Evolutionary conservation across 2,888 invertebrate species (phyloP).

Genomic region (Celastrina argiolus): DNA sequence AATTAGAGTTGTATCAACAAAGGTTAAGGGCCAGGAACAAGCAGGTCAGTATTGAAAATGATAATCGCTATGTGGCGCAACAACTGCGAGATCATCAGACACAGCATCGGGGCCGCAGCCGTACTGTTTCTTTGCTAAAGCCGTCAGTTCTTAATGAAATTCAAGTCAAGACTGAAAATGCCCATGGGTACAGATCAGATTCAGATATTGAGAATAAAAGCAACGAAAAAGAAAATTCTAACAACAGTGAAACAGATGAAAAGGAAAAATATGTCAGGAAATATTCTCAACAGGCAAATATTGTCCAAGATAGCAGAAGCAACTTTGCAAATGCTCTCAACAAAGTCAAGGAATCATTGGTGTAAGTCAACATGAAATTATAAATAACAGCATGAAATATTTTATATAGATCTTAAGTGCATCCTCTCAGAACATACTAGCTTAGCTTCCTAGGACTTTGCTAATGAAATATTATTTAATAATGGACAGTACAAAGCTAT

Average conservation of each 20-base stretch:
- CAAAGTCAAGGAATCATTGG: slow-evolving; percentile 65
- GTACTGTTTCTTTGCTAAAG: slow-evolving; percentile 62
- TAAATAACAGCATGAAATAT: not conserved
- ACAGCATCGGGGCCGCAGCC: slow-evolving; percentile 55
- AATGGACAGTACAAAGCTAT: too few species aligned
- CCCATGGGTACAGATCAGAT: slow-evolving; percentile 57
- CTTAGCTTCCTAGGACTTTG: too few species aligned
- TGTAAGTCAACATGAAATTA: slow-evolving; percentile 47
- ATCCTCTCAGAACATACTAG: too few species aligned
- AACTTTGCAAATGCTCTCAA: slow-evolving; percentile 67
- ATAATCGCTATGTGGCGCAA: slow-evolving; percentile 64
- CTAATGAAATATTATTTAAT: too few species aligned
- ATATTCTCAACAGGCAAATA: slow-evolving; percentile 49
- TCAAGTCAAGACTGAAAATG: slow-evolving; percentile 62
- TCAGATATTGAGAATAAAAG: slow-evolving; percentile 58
- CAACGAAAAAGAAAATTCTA: slow-evolving; percentile 62
- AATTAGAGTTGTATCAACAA: slow-evolving; percentile 75
- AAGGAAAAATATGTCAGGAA: slow-evolving; percentile 55
- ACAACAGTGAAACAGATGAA: slow-evolving; percentile 54
- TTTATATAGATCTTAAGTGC: too few species aligned
- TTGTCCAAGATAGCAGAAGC: slow-evolving; percentile 57
- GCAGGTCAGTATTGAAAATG: slow-evolving; percentile 63
- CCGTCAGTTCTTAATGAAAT: slow-evolving; percentile 70
- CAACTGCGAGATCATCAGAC: slow-evolving; percentile 66
- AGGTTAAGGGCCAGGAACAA: slow-evolving; percentile 64